Conservation (phyloP, 2,797 vertebrate species). For the Graptemys geographica region DNA sequence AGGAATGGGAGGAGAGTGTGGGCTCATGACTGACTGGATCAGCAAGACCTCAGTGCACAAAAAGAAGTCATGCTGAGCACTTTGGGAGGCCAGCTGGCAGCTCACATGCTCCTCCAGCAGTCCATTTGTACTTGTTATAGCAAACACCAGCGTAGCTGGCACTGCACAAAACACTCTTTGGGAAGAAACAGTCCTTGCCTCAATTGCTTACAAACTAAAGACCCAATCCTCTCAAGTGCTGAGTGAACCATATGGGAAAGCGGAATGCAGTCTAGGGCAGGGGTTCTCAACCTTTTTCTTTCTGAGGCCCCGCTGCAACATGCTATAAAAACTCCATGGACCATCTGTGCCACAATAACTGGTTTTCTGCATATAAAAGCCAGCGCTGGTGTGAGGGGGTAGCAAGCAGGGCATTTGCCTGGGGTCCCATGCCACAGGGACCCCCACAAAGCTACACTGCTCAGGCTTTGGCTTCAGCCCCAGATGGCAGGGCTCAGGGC, state of each 20-base stretch:
- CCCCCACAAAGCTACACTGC: no score
- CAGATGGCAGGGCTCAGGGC: no score
- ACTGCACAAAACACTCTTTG: rapidly evolving
- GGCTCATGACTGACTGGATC: constrained; percentile 37
- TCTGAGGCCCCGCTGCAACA: no score
- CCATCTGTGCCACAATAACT: no score
- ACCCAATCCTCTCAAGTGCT: background rate
- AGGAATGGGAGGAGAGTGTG: constrained; percentile 25
- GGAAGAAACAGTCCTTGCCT: background rate
- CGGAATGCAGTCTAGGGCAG: background rate
- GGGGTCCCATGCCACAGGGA: no score
- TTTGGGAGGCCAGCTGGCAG: constrained; percentile 34
- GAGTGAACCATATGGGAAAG: background rate
- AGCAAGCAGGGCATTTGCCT: no score
- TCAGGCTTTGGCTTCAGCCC: no score
- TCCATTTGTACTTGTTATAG: background rate
- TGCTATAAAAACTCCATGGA: no score
- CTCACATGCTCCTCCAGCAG: background rate
- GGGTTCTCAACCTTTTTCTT: no score
- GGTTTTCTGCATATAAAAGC: no score
- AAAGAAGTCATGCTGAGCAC: background rate
- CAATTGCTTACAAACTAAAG: background rate
- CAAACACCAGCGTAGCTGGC: background rate
- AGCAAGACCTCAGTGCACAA: background rate
- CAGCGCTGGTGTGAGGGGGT: no score